Evolutionary conservation across 2,888 invertebrate species (phyloP).

Genomic region (Argyra leucocephala): DNA sequence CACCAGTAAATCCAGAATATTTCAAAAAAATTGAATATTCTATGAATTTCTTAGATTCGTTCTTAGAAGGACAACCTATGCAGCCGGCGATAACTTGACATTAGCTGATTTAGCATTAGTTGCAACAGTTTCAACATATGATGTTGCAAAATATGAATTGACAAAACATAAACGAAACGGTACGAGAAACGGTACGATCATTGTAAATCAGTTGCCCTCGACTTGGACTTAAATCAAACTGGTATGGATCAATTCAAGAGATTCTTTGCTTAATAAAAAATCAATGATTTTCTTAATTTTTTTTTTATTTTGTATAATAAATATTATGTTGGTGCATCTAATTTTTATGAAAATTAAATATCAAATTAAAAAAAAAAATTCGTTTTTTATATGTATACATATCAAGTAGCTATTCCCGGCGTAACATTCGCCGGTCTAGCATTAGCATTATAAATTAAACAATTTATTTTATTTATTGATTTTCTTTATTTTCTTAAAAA

Average conservation of each 20-base stretch:
- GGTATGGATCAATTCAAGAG: constrained; percentile 50
- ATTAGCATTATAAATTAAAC: too few species aligned
- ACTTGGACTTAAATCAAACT: constrained; percentile 52
- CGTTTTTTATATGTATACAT: too few species aligned
- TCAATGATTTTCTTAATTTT: too few species aligned
- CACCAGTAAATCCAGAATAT: constrained; percentile 57
- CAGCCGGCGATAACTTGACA: constrained; percentile 64
- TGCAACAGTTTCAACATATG: constrained; percentile 59
- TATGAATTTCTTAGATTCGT: constrained; percentile 58
- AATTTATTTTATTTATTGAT: too few species aligned
- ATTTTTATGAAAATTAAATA: too few species aligned
- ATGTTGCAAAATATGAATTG: constrained; percentile 57
- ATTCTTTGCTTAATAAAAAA: constrained; percentile 30
- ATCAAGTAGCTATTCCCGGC: too few species aligned
- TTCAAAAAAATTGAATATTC: constrained; percentile 59
- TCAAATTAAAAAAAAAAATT: too few species aligned
- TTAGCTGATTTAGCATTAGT: constrained; percentile 66
- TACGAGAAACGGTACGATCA: constrained; percentile 53
- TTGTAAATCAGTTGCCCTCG: constrained; percentile 50
- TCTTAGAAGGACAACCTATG: constrained; percentile 62
- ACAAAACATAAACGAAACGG: constrained; percentile 60
- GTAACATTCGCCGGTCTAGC: too few species aligned
- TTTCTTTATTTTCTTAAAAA: too few species aligned
- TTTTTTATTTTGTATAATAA: too few species aligned
- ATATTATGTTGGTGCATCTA: too few species aligned